These are phyloP conservation scores for Conus ventricosus DNA, from an alignment of 1,140 invertebrate genomes.

Conservation along the genomic window DNA sequence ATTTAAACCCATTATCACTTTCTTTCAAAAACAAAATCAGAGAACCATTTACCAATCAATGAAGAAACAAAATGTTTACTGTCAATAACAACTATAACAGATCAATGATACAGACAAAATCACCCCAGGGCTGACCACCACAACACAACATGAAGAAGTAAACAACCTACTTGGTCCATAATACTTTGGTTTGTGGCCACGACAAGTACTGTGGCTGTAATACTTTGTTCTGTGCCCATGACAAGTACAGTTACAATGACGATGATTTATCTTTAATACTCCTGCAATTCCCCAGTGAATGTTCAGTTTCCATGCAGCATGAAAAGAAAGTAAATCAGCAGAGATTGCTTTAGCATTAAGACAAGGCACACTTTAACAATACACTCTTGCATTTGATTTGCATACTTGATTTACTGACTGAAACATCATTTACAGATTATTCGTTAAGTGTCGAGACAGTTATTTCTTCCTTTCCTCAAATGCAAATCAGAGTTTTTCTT, in stretches of 20 bases:
- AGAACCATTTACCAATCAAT: not conserved
- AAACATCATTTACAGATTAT: too few species aligned
- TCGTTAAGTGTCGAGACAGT: too few species aligned
- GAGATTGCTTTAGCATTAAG: not conserved
- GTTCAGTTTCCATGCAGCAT: slow-evolving; percentile 12
- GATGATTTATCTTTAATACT: not conserved
- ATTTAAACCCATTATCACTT: too few species aligned
- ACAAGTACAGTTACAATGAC: slow-evolving; percentile 11
- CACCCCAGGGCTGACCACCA: not conserved
- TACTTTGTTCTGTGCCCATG: not conserved
- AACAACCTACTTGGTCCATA: not conserved
- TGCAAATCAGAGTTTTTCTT: too few species aligned
- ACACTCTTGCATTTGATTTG: too few species aligned
- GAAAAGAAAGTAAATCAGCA: not conserved
- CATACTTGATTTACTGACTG: too few species aligned
- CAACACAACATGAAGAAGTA: not conserved
- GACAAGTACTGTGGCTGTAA: not conserved
- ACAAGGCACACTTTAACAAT: not conserved
- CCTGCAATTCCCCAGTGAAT: not conserved
- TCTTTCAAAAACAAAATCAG: too few species aligned
- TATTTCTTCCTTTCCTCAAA: too few species aligned
- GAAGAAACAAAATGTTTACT: not conserved
- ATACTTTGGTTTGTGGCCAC: not conserved
- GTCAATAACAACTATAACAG: not conserved
- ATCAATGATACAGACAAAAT: not conserved